Conservation (phyloP, 2,113 vertebrate genomes). For the Dromas ardeola region DNA sequence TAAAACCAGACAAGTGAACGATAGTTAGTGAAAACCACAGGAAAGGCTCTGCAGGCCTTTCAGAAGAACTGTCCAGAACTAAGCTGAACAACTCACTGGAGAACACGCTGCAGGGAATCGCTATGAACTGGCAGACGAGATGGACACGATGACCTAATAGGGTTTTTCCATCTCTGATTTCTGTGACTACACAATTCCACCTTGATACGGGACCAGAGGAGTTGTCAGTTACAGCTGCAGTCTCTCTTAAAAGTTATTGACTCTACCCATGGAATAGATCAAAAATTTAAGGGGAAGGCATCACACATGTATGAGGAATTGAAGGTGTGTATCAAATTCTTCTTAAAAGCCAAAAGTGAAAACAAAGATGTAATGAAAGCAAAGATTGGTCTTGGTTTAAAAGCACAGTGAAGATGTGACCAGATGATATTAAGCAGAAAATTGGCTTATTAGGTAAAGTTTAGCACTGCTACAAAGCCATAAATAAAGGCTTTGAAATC, state of each 20-base stretch:
- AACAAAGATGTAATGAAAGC: neutral
- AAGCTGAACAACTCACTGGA: neutral
- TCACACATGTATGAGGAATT: neutral
- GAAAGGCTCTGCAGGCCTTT: neutral
- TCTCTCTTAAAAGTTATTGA: neutral
- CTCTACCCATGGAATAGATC: neutral
- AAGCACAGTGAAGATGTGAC: neutral
- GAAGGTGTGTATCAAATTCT: neutral
- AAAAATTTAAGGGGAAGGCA: neutral
- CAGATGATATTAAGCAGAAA: neutral
- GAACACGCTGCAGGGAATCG: neutral
- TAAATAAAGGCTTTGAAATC: neutral
- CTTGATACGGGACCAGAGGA: neutral
- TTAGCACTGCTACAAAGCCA: neutral
- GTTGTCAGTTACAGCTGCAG: neutral
- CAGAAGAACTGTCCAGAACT: neutral
- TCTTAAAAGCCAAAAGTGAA: neutral
- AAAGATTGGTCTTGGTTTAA: neutral
- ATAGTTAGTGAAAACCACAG: neutral
- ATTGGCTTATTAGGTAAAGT: neutral
- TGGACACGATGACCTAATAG: conserved; percentile 29
- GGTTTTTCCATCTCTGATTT: conserved; percentile 20
- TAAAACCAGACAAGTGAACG: neutral
- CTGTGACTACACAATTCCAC: neutral
- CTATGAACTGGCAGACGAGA: neutral